Conservation (phyloP, 2,797 vertebrate genomes). For the Limosa lapponica region DNA sequence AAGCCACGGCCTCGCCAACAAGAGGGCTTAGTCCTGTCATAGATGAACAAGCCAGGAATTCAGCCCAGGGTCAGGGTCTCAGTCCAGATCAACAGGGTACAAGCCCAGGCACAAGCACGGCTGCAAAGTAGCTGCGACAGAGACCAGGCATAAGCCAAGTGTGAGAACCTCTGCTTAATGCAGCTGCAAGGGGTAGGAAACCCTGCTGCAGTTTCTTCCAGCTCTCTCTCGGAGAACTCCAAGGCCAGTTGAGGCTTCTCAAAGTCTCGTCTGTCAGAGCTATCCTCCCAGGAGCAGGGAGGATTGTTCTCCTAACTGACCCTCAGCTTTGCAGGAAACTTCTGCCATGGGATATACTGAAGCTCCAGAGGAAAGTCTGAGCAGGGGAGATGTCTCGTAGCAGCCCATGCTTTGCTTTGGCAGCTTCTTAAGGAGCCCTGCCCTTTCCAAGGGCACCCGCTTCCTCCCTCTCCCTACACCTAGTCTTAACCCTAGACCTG, state of each 20-base stretch:
- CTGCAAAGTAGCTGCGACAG: background rate
- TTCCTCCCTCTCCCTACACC: background rate
- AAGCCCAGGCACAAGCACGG: background rate
- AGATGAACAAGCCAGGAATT: background rate
- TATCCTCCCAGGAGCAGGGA: background rate
- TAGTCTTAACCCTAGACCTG: background rate
- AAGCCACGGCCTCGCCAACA: background rate
- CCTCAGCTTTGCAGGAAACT: background rate
- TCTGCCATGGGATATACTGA: background rate
- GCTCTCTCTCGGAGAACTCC: background rate
- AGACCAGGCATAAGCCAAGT: background rate
- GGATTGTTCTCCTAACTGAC: background rate
- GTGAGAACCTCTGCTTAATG: background rate
- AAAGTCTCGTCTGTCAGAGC: background rate
- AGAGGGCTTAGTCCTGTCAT: background rate
- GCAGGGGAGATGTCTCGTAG: background rate
- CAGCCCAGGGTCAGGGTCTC: background rate
- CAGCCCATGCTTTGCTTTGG: background rate
- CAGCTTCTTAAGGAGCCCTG: background rate
- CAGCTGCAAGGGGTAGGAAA: background rate
- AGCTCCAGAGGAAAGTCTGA: background rate
- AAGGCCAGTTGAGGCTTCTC: background rate
- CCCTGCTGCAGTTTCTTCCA: background rate
- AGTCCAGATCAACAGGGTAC: background rate
- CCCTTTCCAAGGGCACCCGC: background rate